Percentiles rank a stretch among this genome's conserved stretches.
Conservation (phyloP, 2,888 invertebrate species). For the Amphipyra tragopoginis region DNA sequence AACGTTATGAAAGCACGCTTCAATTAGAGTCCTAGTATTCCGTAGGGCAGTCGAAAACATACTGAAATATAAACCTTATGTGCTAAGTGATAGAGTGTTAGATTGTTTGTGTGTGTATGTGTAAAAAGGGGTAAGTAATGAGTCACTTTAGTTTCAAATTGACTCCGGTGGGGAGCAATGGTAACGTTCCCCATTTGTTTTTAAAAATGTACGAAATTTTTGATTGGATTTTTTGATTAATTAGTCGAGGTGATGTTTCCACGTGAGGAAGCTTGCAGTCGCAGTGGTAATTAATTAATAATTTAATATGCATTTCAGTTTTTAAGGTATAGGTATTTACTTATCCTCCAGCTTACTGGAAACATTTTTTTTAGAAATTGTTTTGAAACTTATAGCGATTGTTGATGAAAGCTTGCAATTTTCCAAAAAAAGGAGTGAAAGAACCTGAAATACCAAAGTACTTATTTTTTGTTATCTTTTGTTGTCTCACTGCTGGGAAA, state of each 20-base stretch:
- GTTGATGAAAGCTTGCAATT: no score
- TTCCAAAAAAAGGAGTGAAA: no score
- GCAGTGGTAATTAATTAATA: constrained; percentile 26
- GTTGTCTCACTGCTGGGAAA: no score
- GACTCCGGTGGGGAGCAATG: constrained; percentile 57
- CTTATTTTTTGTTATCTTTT: no score
- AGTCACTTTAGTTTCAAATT: constrained; percentile 72
- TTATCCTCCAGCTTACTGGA: no score
- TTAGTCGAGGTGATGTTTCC: constrained; percentile 64
- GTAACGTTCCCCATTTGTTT: constrained; percentile 64
- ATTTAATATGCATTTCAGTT: constrained; percentile 2
- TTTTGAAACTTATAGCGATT: no score
- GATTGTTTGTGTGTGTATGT: constrained; percentile 17
- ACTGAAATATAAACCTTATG: constrained; percentile 31
- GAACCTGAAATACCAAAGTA: no score
- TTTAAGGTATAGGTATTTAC: not conserved
- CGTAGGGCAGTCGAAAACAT: constrained; percentile 11
- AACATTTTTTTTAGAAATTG: no score
- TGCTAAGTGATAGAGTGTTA: constrained; percentile 9
- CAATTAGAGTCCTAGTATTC: constrained; percentile 47
- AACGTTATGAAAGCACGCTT: constrained; percentile 63
- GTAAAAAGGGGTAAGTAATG: constrained; percentile 67
- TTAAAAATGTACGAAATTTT: constrained; percentile 74
- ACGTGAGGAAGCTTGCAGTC: constrained; percentile 22
- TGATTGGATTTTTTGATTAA: constrained; percentile 77